Evolutionary conservation across 2,113 vertebrate genomes (phyloP), one percentile per base, ranked within the genome.

Genomic region (Canis aureus): DNA sequence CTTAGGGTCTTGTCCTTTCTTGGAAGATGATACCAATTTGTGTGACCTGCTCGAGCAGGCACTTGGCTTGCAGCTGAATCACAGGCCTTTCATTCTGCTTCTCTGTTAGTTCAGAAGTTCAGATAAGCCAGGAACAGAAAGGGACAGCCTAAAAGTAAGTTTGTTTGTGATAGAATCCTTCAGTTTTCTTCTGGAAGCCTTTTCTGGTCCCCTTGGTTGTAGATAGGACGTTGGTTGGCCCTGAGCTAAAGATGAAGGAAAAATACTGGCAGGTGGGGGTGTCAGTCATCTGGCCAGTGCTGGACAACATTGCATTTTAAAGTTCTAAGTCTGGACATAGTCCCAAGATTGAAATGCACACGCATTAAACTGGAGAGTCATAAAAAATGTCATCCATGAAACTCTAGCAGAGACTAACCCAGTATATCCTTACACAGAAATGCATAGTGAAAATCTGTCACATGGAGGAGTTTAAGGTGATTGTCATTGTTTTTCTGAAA

Each of bases 1-100:
- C 11, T 73, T 74, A 62, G 57, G 53, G 59, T 92, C 27, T 62
- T 76, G 66, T 12, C 19, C 60, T 91, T 92, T 85, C 80, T 55
- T 67, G n/a, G 59, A 83, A 89, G 82, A 55, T 49, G 53, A 94
- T 59, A 69, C 80, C 66, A 79, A 62, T 22, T 80, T 88, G 76
- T 97, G 92, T 94, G 92, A 87, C 88, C 57, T 53, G 62, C 49
- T 94, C 69, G 13, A 60, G 66, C 94, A 91, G 89, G 92, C 49
- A 69, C 15, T 29, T 64, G 23, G 73, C 81, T 32, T 78, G 49
- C 59, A n/a, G 59, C 66, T 94, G 76, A 98, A 94, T 98, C 97
- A 97, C 81, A 55, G 81, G 53, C 10, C 51, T 87, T 78, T 59
- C 60, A 83, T 83, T 96, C 51, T 1, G n/a, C 81, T 92, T 91